A percentile compares a stretch with the other conserved stretches of the same genome.
These are phyloP conservation scores for Sciaenops ocellatus DNA, from an alignment of 2,797 vertebrate genomes.

Conservation along the genomic window DNA sequence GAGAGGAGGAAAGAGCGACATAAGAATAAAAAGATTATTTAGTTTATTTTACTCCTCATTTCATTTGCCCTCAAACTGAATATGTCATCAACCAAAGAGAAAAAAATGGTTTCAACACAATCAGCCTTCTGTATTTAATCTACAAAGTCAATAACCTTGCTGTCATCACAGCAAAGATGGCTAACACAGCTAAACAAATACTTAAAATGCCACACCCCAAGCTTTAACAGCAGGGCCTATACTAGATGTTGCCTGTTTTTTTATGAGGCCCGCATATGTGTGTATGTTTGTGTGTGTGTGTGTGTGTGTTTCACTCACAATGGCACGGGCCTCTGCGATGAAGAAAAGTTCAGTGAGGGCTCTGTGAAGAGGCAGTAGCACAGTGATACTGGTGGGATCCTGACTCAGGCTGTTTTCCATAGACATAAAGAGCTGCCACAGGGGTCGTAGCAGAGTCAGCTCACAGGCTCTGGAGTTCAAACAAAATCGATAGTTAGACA, in stretches of 20 bases:
- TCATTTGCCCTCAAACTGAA: background rate
- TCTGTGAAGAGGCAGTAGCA: conserved; percentile 95
- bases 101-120: conserved; percentile 12
- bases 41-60: conserved; percentile 7
- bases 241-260: background rate
- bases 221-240: background rate
- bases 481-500: conserved; percentile 30
- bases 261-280: background rate
- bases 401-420: conserved; percentile 92
- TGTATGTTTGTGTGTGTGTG: background rate
- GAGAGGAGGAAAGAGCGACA: background rate
- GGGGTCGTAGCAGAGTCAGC: conserved; percentile 92
- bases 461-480: conserved; percentile 89
- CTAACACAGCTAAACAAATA: conserved; percentile 30
- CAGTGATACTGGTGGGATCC: conserved; percentile 88
- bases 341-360: conserved; percentile 98
- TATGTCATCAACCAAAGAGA: background rate
- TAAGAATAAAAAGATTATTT: conserved; percentile 21
- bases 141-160: conserved; percentile 15
- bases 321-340: conserved; percentile 92
- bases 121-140: background rate
- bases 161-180: conserved; percentile 23
- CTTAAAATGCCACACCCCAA: conserved; percentile 6
- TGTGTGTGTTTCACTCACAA: conserved; percentile 83
- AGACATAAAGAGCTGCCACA: conserved; percentile 95